Conservation (phyloP, 2,888 invertebrate species). For the Dermolepida albohirtum region DNA sequence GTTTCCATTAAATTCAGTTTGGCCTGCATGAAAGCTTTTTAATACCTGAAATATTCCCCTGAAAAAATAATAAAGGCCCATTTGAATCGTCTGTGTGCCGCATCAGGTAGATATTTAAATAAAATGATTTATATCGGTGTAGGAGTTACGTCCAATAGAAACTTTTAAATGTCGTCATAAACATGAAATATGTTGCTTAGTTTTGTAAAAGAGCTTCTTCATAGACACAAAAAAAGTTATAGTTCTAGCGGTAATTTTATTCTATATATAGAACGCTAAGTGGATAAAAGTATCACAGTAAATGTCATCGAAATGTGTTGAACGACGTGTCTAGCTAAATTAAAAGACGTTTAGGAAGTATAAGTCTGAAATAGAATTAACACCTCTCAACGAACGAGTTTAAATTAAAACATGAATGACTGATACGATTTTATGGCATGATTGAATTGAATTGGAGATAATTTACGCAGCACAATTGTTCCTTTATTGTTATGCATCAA, state of each 20-base stretch:
- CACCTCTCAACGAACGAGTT: too few species aligned
- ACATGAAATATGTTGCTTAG: constrained; percentile 22
- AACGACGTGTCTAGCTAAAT: constrained; percentile 3
- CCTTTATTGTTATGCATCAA: too few species aligned
- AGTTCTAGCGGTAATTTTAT: constrained; percentile 3
- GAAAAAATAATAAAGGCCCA: too few species aligned
- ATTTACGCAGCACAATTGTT: too few species aligned
- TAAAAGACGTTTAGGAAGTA: too few species aligned
- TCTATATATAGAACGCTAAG: constrained; percentile 14
- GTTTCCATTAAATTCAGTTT: too few species aligned
- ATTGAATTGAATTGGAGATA: too few species aligned
- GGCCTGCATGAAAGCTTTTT: too few species aligned
- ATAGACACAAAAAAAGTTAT: constrained; percentile 8
- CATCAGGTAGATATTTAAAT: constrained; percentile 9
- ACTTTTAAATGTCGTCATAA: constrained; percentile 15
- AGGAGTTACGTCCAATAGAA: constrained; percentile 13
- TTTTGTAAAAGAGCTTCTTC: not conserved
- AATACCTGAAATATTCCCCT: too few species aligned
- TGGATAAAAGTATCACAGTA: constrained; percentile 7
- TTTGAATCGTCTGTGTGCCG: not conserved
- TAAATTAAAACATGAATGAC: too few species aligned
- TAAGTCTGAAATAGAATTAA: too few species aligned
- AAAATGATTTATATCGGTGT: constrained; percentile 18
- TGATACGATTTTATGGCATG: too few species aligned
- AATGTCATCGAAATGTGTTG: constrained; percentile 20